These are phyloP conservation scores for Drosophila paranaensis DNA, from an alignment of 2,888 invertebrate genomes.

Conservation along the genomic window DNA sequence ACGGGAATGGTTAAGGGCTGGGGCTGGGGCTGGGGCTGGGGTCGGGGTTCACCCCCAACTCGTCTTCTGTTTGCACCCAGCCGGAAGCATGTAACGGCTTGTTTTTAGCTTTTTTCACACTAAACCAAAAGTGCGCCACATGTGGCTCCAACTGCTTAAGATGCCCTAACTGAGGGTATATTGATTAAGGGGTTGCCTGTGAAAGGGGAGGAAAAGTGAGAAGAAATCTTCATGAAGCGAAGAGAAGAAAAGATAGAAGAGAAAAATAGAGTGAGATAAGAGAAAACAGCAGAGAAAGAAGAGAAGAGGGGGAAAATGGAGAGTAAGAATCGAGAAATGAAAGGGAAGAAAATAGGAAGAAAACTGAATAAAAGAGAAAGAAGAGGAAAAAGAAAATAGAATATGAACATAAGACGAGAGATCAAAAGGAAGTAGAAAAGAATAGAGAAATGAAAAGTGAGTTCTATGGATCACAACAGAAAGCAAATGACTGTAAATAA, in stretches of 20 bases:
- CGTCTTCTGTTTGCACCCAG: constrained; percentile 44
- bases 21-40: background rate
- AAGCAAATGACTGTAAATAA: too few species aligned
- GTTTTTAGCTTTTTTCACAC: constrained; percentile 56
- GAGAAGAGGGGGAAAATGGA: too few species aligned
- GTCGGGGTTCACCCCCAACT: too few species aligned
- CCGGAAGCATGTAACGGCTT: constrained; percentile 63
- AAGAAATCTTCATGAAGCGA: background rate
- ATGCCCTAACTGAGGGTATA: constrained; percentile 11
- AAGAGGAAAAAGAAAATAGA: too few species aligned
- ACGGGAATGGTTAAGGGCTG: background rate
- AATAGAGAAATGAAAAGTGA: too few species aligned
- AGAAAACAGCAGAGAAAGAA: background rate
- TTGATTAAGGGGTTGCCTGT: background rate
- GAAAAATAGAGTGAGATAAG: background rate
- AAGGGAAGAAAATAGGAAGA: too few species aligned
- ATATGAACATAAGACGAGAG: too few species aligned
- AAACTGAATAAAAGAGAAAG: too few species aligned
- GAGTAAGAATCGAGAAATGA: too few species aligned
- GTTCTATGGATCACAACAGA: too few species aligned
- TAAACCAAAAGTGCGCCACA: constrained; percentile 61
- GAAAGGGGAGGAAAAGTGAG: background rate
- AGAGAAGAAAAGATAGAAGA: background rate
- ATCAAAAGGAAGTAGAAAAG: background rate
- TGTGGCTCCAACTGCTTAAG: constrained; percentile 42